These are phyloP conservation scores for Philopedon plagiatum DNA, from an alignment of 2,888 invertebrate genomes.

Conservation along the genomic window DNA sequence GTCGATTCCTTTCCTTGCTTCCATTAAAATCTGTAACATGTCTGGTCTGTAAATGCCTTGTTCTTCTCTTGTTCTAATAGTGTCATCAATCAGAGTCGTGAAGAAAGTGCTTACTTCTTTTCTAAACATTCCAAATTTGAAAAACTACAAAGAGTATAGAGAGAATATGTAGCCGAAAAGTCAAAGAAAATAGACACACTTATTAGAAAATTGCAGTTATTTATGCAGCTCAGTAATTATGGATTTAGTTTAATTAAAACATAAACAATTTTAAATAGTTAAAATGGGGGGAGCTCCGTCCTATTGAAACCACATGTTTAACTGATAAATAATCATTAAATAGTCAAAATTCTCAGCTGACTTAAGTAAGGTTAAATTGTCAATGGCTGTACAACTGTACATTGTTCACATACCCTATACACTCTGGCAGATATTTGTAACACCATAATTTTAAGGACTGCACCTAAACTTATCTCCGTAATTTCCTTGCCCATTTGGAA, in stretches of 20 bases:
- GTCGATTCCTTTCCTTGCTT: constrained; percentile 61
- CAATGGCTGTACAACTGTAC: too few relatives aligned
- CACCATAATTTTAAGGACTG: constrained; percentile 37
- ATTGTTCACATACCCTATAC: constrained; percentile 40
- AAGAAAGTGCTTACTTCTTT: constrained; percentile 54
- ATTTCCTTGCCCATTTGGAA: constrained; percentile 47
- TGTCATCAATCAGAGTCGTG: constrained; percentile 59
- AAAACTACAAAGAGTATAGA: constrained; percentile 37
- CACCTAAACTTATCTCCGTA: constrained; percentile 28
- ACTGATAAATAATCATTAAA: too few relatives aligned
- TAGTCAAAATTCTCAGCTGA: too few relatives aligned
- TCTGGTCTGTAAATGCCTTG: constrained; percentile 71
- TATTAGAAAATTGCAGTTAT: too few relatives aligned
- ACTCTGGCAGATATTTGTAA: constrained; percentile 33
- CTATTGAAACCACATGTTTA: too few relatives aligned
- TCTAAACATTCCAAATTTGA: constrained; percentile 39
- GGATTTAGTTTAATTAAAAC: too few relatives aligned
- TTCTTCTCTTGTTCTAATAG: constrained; percentile 69
- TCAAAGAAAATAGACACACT: too few relatives aligned
- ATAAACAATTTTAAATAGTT: too few relatives aligned
- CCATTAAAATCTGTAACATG: constrained; percentile 73
- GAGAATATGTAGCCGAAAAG: too few relatives aligned
- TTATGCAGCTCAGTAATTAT: too few relatives aligned
- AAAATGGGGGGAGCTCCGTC: too few relatives aligned
- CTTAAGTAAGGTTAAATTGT: too few relatives aligned